Evolutionary conservation across 2,797 vertebrate species (phyloP), one percentile per base, ranked within the genome.

Genomic region (Nasua narica): DNA sequence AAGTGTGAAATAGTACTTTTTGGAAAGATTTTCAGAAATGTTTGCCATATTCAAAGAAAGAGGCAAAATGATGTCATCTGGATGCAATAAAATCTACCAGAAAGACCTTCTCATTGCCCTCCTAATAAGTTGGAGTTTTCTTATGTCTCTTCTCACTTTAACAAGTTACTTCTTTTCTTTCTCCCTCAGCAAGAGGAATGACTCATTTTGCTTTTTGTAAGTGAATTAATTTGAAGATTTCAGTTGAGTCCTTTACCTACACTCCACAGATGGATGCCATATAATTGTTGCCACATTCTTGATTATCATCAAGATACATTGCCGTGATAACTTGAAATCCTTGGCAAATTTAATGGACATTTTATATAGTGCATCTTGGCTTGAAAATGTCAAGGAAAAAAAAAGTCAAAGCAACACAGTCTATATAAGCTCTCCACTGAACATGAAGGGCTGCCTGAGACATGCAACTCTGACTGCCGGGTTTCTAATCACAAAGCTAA

Each of bases 361-460:
- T 94, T 96, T 96, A 95, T 97, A 72, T 29, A 87, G 67, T 37
- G 35, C 67, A 74, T 91, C 88, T 94, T 91, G 84, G 81, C 78
- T 94, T 62, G 96, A 97, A 98, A 98, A 98, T 97, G 97, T 97
- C 98, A 98, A 15, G 8, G 77, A 92, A 60, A 97, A 54, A 90
- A 95, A 81, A 56, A 56, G 93, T 78, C 95, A 91, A 90, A 95
- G 96, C 67, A 69, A 76, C 89, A 54, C 1, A 81, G 95, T 56
- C 90, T 95, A 3, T 23, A 37, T 21, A 62, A 93, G 88, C 82
- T 96, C 91, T 81, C 77, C 7, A 2, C 4, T 37, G 58, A 88
- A 91, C 1, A 5, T 74, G 56, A 69, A 93, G 95, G 91, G 56
- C 83, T 67, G 87, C 18, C 5, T 0, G 7, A 62, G 94, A 84